Percentiles rank a stretch among this genome's conserved stretches.
Conservation (phyloP, 2,797 vertebrate genomes). For the Cichlasoma orientale region DNA sequence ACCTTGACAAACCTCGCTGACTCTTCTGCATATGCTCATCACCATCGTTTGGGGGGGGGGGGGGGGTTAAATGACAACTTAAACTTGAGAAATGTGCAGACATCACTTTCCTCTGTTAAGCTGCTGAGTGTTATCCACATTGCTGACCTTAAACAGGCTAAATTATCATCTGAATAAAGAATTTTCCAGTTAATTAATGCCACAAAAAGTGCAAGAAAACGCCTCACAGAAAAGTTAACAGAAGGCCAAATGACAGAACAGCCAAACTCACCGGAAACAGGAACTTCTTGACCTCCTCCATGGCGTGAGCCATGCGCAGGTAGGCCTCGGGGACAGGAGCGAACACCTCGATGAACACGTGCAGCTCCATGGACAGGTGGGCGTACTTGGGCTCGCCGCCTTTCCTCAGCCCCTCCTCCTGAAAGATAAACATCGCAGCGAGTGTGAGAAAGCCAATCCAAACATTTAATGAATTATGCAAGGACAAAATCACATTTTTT, state of each 20-base stretch:
- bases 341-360: conserved; percentile 97
- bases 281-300: conserved; percentile 99
- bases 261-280: conserved; percentile 88
- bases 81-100: not conserved
- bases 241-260: not conserved
- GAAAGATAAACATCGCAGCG: conserved; percentile 5
- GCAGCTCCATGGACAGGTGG: conserved; percentile 94
- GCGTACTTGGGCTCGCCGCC: conserved; percentile 96
- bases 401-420: conserved; percentile 95
- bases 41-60: not conserved
- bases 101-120: not conserved
- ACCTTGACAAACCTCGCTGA: not conserved
- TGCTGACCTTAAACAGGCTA: not conserved
- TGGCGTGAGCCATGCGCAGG: conserved; percentile 95
- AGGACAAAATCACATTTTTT: conserved; percentile 8
- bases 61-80: not conserved
- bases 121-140: not conserved
- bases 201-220: not conserved
- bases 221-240: not conserved
- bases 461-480: conserved; percentile 24
- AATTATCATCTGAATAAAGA: no score
- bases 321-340: conserved; percentile 95
- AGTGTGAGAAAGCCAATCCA: not conserved
- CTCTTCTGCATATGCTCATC: not conserved
- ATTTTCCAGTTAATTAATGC: not conserved